Base-by-base conservation (phyloP, 1,140 invertebrate genomes). In the Heliconius melpomene region DNA sequence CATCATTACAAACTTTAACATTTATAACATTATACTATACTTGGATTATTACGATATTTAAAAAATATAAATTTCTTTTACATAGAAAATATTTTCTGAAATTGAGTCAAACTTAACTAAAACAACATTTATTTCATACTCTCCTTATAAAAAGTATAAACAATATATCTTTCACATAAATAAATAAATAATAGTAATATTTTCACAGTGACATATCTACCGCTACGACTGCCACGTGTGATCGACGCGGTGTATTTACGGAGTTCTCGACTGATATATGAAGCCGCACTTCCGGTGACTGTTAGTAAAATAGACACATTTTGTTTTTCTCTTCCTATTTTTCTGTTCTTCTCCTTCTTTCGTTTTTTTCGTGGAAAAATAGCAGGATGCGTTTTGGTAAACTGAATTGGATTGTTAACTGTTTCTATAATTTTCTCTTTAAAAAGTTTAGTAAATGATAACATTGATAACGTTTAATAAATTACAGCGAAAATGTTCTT, bases 181-280 rank as follows among this genome's bases (percentile, higher is more conserved):
- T 36, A 36, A 36, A 36, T 36, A 71, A 71, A 71, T 71, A 11
- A 20, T 32, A 71, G 7, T 71, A 32, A 71, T 71, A 71, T 71
- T 71, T 32, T 71, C 5, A 40, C 7, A 18, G 40, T 77, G 75
- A 77, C 75, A 52, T 72, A 72, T 77, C 60, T 38, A 77, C 16
- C 11, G 70, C 29, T 77, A 46, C 32, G 32, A 36, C 32, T 0
- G 32, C 66, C 75, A 77, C 40, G 79, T 76, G 66, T 77, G 60
- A 50, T 72, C 40, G 50, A 36, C 60, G 60, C 38, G 52, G 72
- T 52, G 75, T 78, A 83, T 80, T 80, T 80, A 83, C 77, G 66
- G 73, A 77, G 18, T 54, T 54, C 66, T 50, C 75, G 75, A 83
- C 76, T 83, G 81, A 83, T 83, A 83, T 75, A 77, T 77, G 75